phyloP scores from a whole-genome alignment of 2,888 invertebrate species.

The Eristalis intricaria region DNA sequence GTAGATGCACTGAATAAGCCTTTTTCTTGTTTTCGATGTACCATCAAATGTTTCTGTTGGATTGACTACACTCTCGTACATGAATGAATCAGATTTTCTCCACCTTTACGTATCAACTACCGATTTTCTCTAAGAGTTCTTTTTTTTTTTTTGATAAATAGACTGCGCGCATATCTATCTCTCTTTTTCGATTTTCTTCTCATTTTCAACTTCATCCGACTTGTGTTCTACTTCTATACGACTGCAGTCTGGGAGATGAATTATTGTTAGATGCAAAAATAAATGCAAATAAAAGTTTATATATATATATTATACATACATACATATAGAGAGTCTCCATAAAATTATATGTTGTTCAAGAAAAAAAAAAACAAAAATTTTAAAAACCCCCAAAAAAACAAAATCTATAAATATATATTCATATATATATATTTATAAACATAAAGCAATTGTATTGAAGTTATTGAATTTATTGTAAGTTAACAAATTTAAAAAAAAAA shows the following conservation, averaged over 20 bases:
- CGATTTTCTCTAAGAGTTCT: slow-evolving; percentile 57
- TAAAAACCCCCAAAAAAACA: slow-evolving; percentile 14
- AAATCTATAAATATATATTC: slow-evolving; percentile 48
- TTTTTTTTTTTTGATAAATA: neutral
- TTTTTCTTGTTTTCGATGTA: slow-evolving; percentile 3
- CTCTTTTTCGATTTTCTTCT: neutral
- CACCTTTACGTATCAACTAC: slow-evolving; percentile 64
- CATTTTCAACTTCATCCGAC: slow-evolving; percentile 2
- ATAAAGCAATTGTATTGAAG: slow-evolving; percentile 67
- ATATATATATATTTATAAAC: slow-evolving; percentile 59
- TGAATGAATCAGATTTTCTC: slow-evolving; percentile 42
- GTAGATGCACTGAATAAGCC: slow-evolving; percentile 57
- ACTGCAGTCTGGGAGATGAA: slow-evolving; percentile 69
- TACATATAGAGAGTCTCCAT: slow-evolving; percentile 55
- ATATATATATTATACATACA: slow-evolving; percentile 38
- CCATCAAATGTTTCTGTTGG: neutral
- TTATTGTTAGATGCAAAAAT: slow-evolving; percentile 57
- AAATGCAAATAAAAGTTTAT: slow-evolving; percentile 33
- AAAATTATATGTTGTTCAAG: slow-evolving; percentile 71
- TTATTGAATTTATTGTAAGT: slow-evolving; percentile 70
- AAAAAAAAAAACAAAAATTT: slow-evolving; percentile 44
- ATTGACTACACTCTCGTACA: neutral
- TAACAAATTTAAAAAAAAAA: slow-evolving; percentile 58
- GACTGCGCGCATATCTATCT: slow-evolving; percentile 13
- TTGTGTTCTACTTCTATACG: slow-evolving; percentile 2